These are phyloP conservation scores for Eupithecia abbreviata DNA, from an alignment of 2,888 invertebrate species.

Conservation along the genomic window DNA sequence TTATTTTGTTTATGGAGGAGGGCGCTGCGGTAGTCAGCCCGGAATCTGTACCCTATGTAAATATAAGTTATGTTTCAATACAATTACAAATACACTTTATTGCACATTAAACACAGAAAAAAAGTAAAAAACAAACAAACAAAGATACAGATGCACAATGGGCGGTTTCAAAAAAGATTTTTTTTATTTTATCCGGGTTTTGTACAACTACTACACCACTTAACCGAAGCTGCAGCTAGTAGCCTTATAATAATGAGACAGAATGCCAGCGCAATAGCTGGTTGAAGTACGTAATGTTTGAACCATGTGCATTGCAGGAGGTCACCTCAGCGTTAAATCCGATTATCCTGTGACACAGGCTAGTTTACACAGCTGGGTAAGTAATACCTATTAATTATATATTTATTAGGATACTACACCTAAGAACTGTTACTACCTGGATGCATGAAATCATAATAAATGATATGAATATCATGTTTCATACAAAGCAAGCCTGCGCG, in stretches of 20 bases:
- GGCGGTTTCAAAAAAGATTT: too few species aligned
- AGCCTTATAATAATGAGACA: background rate
- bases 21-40: too few species aligned
- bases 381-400: background rate
- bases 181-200: background rate
- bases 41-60: too few species aligned
- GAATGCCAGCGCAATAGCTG: background rate
- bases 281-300: slow-evolving; percentile 3
- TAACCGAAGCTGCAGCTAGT: background rate
- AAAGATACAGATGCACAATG: too few species aligned
- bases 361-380: slow-evolving; percentile 6
- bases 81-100: too few species aligned
- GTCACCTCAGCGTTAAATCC: slow-evolving; percentile 25
- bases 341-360: slow-evolving; percentile 16
- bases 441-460: too few species aligned
- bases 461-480: too few species aligned
- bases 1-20: too few species aligned
- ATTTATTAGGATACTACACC: background rate
- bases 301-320: slow-evolving; percentile 10
- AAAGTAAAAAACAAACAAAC: too few species aligned
- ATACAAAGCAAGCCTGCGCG: background rate
- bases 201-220: background rate
- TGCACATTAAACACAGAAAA: too few species aligned
- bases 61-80: too few species aligned
- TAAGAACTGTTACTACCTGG: too few species aligned